Evolutionary conservation across 2,888 invertebrate species (phyloP).

Genomic region (Ectemnius lituratus): DNA sequence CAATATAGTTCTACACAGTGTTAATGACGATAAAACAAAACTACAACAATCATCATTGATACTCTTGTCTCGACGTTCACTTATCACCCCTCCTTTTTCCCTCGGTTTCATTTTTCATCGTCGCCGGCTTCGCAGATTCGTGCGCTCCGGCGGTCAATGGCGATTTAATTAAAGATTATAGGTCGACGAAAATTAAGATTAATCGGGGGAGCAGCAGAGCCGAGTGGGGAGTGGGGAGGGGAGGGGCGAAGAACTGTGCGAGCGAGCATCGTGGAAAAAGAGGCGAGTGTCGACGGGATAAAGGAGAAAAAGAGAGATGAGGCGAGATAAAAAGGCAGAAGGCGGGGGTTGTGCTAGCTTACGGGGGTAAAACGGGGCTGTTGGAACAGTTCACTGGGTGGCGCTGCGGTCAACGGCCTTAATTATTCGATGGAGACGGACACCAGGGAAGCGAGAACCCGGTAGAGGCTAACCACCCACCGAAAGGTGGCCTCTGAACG

Average conservation of each 20-base stretch:
- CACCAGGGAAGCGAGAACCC: neutral
- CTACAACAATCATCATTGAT: no score
- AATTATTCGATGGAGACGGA: conserved; percentile 64
- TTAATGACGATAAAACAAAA: no score
- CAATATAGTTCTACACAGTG: no score
- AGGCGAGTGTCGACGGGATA: neutral
- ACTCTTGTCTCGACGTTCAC: neutral
- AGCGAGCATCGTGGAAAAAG: conserved; percentile 20
- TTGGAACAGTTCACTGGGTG: conserved; percentile 44
- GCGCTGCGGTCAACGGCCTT: conserved; percentile 60
- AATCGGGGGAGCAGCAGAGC: conserved; percentile 63
- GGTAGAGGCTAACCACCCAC: neutral
- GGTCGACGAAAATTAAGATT: conserved; percentile 76
- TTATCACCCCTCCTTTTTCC: neutral
- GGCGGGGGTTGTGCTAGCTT: conserved; percentile 8
- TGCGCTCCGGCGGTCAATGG: conserved; percentile 68
- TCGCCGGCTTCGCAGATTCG: no score
- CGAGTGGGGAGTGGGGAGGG: no score
- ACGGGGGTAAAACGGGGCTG: conserved; percentile 26
- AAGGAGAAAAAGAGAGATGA: conserved; percentile 38
- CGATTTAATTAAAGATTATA: conserved; percentile 77
- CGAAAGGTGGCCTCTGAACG: no score
- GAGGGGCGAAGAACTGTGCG: no score
- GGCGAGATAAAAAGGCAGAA: conserved; percentile 10
- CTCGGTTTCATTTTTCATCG: no score